A percentile compares a stretch with the other conserved stretches of the same genome.
These are phyloP conservation scores for Cirrhinus mrigala DNA, from an alignment of 2,797 vertebrate species.

Conservation along the genomic window DNA sequence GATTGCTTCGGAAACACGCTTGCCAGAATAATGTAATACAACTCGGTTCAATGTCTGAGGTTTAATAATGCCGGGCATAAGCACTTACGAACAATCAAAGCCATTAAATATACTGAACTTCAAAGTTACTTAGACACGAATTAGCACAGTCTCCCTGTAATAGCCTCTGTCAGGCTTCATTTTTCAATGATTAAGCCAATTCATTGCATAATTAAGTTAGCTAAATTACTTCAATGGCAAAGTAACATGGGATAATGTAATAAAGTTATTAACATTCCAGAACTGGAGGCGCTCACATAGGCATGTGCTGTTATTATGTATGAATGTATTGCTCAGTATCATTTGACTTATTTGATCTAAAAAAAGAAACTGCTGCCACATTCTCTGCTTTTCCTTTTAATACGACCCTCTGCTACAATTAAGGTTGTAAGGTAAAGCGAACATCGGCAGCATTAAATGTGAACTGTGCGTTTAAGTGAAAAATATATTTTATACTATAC, in stretches of 20 bases:
- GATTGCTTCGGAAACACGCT: slow-evolving; percentile 7
- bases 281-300: slow-evolving; percentile 55
- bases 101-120: slow-evolving; percentile 55
- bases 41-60: slow-evolving; percentile 36
- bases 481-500: not conserved
- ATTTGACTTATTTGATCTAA: slow-evolving; percentile 42
- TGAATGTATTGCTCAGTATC: slow-evolving; percentile 52
- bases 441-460: not conserved
- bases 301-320: slow-evolving; percentile 62
- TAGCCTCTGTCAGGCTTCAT: slow-evolving; percentile 66
- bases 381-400: not conserved
- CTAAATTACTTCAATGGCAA: slow-evolving; percentile 63
- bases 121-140: slow-evolving; percentile 59
- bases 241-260: slow-evolving; percentile 68
- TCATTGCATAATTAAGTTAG: slow-evolving; percentile 69
- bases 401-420: not conserved
- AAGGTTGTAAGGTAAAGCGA: not conserved
- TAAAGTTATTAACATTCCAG: slow-evolving; percentile 73
- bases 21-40: slow-evolving; percentile 40
- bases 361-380: slow-evolving; percentile 12
- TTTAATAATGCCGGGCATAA: slow-evolving; percentile 53
- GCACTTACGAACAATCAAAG: slow-evolving; percentile 51
- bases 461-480: not conserved
- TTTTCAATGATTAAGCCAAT: slow-evolving; percentile 68
- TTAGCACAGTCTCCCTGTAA: slow-evolving; percentile 60